Evolutionary conservation across 2,797 vertebrate species (phyloP), one percentile per base, ranked within the genome.

Genomic region (Pogonophryne albipinna): DNA sequence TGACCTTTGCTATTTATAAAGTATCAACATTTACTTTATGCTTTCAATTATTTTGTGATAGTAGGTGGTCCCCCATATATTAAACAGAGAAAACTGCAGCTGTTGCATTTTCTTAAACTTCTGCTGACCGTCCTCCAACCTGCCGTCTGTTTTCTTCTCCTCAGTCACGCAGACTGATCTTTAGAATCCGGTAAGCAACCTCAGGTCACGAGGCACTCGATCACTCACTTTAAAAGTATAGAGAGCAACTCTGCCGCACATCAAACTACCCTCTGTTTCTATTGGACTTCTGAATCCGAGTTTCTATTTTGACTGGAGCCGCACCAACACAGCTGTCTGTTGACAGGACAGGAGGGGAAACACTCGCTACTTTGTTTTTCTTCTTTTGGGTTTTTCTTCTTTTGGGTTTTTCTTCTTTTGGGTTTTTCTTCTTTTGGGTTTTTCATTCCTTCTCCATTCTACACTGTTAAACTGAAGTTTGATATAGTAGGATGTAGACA

Each of bases 301-400:
- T 76, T 71, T 79, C 53, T 91, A 62, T 93, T 93, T 88, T 71
- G 27, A 42, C 75, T 92, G 91, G 90, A 77, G 44, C 46, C 31
- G 9, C 46, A 86, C 87, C 92, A 92, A 77, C 76, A 81, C 80
- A 92, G 89, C 87, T 90, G 92, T 71, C 84, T 76, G 79, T 79
- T 75, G 85, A 89, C 68, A 74, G 69, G 55, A 78, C 70, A 51
- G 65, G 34, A 70, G 63, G 80, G 79, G 84, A 85, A 87, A 89
- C 80, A 81, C 78, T 63, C 61, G 61, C 59, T 69, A 61, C 82
- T 89, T 87, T 79, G 69, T 80, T 85, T 82, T 81, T 63, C 67
- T 69, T 74, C 59, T 58, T 27, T 74, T 76, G 46, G 55, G 45
- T 66, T 79, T 84, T 87, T 79, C 66, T n/a, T n/a, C n/a, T n/a